phyloP scores from a whole-genome alignment of 2,888 invertebrate species.

The Oscheius onirici region DNA sequence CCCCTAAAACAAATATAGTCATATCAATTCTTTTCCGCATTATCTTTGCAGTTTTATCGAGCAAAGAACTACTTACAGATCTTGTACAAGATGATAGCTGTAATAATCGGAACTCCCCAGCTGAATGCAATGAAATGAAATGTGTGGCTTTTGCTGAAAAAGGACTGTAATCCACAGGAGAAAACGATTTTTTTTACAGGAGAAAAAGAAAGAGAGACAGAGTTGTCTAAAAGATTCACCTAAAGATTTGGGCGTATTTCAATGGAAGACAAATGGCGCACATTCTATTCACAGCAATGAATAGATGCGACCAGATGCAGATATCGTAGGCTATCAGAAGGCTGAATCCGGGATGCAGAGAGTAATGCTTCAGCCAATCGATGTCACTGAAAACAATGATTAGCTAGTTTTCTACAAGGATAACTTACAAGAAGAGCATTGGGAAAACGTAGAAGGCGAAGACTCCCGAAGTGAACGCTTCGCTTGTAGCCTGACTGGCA shows the following conservation, averaged over 20 bases:
- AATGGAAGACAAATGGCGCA: constrained; percentile 10
- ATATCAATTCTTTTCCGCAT: too few species aligned
- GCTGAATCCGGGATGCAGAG: not conserved
- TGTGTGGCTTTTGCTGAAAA: not conserved
- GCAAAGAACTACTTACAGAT: not conserved
- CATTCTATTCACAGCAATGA: constrained; percentile 4
- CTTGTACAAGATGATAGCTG: not conserved
- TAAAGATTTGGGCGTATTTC: constrained; percentile 9
- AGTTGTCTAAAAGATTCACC: too few species aligned
- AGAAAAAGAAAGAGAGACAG: too few species aligned
- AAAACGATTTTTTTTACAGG: too few species aligned
- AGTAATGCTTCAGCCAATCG: not conserved
- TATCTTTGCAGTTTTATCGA: too few species aligned
- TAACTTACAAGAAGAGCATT: constrained; percentile 20
- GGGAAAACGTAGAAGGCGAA: constrained; percentile 29
- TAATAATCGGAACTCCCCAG: not conserved
- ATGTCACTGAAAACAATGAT: not conserved
- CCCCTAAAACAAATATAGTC: too few species aligned
- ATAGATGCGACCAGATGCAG: constrained; percentile 9
- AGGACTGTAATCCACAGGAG: not conserved
- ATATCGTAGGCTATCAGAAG: constrained; percentile 13
- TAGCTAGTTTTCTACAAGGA: not conserved
- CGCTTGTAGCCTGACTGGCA: constrained; percentile 13
- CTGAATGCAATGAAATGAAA: not conserved
- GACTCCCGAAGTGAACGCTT: constrained; percentile 1